These are phyloP conservation scores for Lycaon pictus DNA, from an alignment of 2,113 vertebrate species.

Conservation along the genomic window DNA sequence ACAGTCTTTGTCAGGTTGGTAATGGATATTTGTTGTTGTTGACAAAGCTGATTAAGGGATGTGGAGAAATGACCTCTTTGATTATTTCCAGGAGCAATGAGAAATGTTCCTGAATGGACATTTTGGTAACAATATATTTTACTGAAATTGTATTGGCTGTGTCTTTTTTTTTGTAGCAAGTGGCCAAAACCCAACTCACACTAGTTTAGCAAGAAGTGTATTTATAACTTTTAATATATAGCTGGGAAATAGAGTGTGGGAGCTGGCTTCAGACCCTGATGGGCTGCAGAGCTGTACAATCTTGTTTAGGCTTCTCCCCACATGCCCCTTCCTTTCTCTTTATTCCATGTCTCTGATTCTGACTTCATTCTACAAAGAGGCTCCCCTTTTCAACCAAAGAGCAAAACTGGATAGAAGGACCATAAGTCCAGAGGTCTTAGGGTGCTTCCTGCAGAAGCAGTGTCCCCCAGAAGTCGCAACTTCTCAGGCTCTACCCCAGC, in stretches of 20 bases:
- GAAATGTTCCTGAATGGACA: neutral
- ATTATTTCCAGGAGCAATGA: neutral
- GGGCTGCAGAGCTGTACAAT: neutral
- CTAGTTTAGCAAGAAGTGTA: neutral
- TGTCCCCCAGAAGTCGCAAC: neutral
- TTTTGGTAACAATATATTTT: neutral
- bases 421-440: neutral
- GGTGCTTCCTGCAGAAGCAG: neutral
- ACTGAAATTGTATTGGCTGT: neutral
- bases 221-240: neutral
- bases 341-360: neutral
- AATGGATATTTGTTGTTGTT: neutral
- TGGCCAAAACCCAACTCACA: neutral
- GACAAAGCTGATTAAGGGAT: neutral
- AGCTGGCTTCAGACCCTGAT: neutral
- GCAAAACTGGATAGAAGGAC: neutral
- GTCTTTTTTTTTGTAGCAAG: neutral
- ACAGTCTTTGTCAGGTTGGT: neutral
- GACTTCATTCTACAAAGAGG: neutral
- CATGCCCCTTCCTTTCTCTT: neutral
- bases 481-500: neutral
- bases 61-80: neutral
- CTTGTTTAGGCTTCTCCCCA: neutral
- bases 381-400: neutral
- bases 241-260: neutral